Evolutionary conservation across 2,113 vertebrate genomes (phyloP).

Genomic region (Muntiacus reevesi): DNA sequence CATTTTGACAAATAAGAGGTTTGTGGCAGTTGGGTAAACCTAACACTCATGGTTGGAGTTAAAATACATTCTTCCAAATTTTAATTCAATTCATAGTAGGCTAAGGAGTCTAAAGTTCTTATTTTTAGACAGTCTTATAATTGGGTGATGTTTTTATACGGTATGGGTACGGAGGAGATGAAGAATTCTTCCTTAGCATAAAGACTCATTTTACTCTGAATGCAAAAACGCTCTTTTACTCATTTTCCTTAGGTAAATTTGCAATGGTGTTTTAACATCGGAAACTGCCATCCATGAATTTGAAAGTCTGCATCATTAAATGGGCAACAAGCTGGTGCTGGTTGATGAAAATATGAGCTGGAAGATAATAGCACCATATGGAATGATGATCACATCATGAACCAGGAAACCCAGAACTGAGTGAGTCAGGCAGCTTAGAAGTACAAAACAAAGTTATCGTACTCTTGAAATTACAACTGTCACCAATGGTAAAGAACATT

Average conservation of each 20-base stretch:
- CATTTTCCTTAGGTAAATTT: slow-evolving; percentile 76
- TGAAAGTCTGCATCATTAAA: slow-evolving; percentile 76
- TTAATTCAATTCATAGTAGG: neutral
- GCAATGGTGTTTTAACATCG: slow-evolving; percentile 67
- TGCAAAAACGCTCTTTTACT: slow-evolving; percentile 64
- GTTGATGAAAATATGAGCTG: slow-evolving; percentile 71
- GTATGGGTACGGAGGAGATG: neutral
- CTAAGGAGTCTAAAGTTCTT: slow-evolving; percentile 46
- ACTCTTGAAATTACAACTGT: neutral
- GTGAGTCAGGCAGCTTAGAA: neutral
- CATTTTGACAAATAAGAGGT: neutral
- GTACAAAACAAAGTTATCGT: slow-evolving; percentile 25
- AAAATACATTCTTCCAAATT: slow-evolving; percentile 46
- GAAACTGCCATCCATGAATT: slow-evolving; percentile 63
- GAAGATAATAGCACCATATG: slow-evolving; percentile 66
- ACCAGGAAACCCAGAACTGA: slow-evolving; percentile 55
- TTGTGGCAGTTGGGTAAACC: neutral
- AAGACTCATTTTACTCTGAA: slow-evolving; percentile 48
- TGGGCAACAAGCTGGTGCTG: slow-evolving; percentile 56
- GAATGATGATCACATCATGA: slow-evolving; percentile 62
- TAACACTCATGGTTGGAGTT: neutral
- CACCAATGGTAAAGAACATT: neutral
- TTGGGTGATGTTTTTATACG: slow-evolving; percentile 29
- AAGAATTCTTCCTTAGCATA: slow-evolving; percentile 57
- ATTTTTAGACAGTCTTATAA: slow-evolving; percentile 43